Percentiles rank a stretch among this genome's conserved stretches.
Conservation (phyloP, 2,797 vertebrate genomes). For the Thalassophryne amazonica region DNA sequence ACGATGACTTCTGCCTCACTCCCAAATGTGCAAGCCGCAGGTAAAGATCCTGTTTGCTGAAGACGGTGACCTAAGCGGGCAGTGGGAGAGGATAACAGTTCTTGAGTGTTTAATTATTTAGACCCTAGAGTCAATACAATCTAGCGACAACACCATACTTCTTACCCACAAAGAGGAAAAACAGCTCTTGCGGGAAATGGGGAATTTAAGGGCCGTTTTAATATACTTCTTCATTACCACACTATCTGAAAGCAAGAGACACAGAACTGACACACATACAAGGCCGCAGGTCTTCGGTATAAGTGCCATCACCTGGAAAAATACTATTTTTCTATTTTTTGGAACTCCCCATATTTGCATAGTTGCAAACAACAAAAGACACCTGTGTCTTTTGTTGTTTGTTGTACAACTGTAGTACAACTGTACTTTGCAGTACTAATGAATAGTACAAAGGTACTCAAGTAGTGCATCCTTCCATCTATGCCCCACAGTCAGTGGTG, state of each 20-base stretch:
- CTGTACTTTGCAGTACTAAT: too few species aligned
- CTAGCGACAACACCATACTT: conserved; percentile 13
- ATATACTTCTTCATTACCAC: conserved; percentile 10
- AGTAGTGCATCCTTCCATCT: too few species aligned
- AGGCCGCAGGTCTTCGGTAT: not conserved
- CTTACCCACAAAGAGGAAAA: conserved; percentile 15
- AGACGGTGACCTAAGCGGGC: conserved; percentile 24
- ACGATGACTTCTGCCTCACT: too few species aligned
- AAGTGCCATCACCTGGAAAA: not conserved
- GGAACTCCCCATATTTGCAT: too few species aligned
- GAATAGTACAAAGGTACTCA: too few species aligned
- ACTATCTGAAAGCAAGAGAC: not conserved
- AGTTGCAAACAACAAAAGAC: too few species aligned
- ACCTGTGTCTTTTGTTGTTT: too few species aligned
- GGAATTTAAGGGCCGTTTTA: conserved; percentile 12
- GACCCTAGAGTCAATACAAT: conserved; percentile 46
- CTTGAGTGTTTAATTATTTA: conserved; percentile 56
- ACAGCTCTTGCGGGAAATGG: conserved; percentile 4
- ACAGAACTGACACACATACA: too few species aligned
- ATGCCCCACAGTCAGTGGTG: too few species aligned
- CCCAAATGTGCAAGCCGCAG: not conserved
- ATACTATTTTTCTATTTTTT: too few species aligned
- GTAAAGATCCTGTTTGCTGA: conserved; percentile 10
- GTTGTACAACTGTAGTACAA: too few species aligned
- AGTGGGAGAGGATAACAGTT: conserved; percentile 28